A percentile compares a stretch with the other conserved stretches of the same genome.
phyloP scores from a whole-genome alignment of 1,140 invertebrate genomes.

The Calephelis nemesis region DNA sequence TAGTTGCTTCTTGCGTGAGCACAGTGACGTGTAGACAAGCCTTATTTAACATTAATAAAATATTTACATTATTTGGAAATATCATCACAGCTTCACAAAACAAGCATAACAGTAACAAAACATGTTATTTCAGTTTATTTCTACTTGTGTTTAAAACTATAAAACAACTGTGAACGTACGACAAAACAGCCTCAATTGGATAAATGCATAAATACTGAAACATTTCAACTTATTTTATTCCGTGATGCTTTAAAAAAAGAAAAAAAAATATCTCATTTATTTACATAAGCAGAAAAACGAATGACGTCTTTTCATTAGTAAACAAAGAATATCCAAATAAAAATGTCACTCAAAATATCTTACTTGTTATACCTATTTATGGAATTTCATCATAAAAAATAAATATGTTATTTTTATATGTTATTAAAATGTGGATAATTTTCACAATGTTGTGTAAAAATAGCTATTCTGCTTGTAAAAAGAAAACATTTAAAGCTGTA shows the following conservation, averaged over 20 bases:
- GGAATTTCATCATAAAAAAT: too few species aligned
- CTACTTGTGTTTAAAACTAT: conserved; percentile 64
- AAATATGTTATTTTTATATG: too few species aligned
- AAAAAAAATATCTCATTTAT: too few species aligned
- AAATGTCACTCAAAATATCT: too few species aligned
- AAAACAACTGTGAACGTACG: conserved; percentile 63
- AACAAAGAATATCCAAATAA: too few species aligned
- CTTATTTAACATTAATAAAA: conserved; percentile 73
- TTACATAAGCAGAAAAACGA: too few species aligned
- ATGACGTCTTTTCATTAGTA: too few species aligned
- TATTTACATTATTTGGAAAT: conserved; percentile 78
- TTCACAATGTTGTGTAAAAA: background rate
- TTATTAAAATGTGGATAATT: background rate
- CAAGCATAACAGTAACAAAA: conserved; percentile 77
- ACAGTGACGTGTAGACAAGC: conserved; percentile 66
- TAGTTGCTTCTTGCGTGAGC: conserved; percentile 71
- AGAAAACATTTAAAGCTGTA: background rate
- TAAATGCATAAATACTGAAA: conserved; percentile 77
- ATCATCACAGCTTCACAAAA: conserved; percentile 78
- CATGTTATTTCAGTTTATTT: conserved; percentile 50
- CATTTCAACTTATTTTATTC: conserved; percentile 22
- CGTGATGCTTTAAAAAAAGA: background rate
- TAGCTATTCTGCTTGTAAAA: background rate
- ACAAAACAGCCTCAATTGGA: conserved; percentile 58
- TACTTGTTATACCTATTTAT: too few species aligned